Evolutionary conservation across 1,140 invertebrate species (phyloP), one percentile per base, ranked within the genome.

Genomic region (Chironomus tepperi): DNA sequence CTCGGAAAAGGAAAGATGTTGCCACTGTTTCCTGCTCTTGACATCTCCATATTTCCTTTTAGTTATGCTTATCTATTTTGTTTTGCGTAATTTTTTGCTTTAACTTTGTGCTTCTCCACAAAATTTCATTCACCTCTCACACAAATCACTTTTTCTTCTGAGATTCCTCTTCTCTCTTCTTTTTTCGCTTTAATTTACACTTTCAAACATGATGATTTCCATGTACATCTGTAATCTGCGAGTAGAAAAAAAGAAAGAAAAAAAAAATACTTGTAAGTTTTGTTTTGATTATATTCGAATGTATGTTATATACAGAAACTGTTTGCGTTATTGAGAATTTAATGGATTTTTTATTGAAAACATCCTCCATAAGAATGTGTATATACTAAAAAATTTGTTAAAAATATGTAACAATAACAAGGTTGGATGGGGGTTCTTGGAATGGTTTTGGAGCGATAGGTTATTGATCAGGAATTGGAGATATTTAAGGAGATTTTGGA

Each of bases 1-100:
- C 88, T 89, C 70, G 89, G 89, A 19, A 19, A 70, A 21, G 65
- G 65, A 70, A 70, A 70, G 1, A 57, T 57, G 12, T 57, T 57
- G 12, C 47, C n/a, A 15, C 47, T 57, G 18, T 70, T 70, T 21
- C 19, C 19, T 70, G n/a, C 65, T 70, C 65, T 70, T 70, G 65
- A 70, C 16, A 70, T 19, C n/a, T 70, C 65, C 65, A 70, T 70
- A 2, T 12, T 57, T 57, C n/a, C 10, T 57, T 57, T 57, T n/a
- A 10, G 2, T 57, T 57, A 57, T 34, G 24, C 24, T 34, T 34
- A 34, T 34, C 24, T 34, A 34, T 34, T 34, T 34, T 34, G 24
- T 34, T 2, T 34, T 34, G n/a, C 5, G 24, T 5, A 34, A 34
- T 57, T 57, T n/a, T n/a, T 57, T n/a, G 5, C 47, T n/a, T 12